phyloP scores from a whole-genome alignment of 2,113 vertebrate genomes.

The Alexandromys fortis region DNA sequence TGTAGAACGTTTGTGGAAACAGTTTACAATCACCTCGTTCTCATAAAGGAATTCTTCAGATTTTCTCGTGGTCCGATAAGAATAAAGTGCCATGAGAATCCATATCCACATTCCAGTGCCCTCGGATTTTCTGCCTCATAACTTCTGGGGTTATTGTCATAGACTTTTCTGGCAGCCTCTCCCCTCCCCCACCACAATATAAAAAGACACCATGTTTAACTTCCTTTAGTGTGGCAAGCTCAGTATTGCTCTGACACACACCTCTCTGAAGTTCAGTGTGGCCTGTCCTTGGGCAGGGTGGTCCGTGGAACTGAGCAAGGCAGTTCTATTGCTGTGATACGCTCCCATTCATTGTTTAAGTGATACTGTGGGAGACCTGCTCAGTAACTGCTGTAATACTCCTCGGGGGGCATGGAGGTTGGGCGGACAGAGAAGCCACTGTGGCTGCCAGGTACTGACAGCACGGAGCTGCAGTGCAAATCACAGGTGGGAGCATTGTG shows the following conservation, averaged over 20 bases:
- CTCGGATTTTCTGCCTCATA: neutral
- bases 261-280: neutral
- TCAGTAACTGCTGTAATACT: neutral
- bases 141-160: neutral
- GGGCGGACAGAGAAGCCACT: neutral
- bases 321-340: neutral
- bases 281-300: fast-evolving
- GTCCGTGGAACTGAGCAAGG: neutral
- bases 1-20: neutral
- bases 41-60: neutral
- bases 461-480: neutral
- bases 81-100: neutral
- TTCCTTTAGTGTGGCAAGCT: neutral
- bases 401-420: too few relatives aligned
- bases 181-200: neutral
- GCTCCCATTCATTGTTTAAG: neutral
- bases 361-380: neutral
- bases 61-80: neutral
- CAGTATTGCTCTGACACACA: neutral
- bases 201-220: neutral
- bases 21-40: too few relatives aligned
- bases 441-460: fast-evolving
- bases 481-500: neutral
- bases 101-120: neutral
- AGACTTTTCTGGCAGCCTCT: neutral